A percentile compares a stretch with the other conserved stretches of the same genome.
Evolutionary conservation across 2,797 vertebrate genomes (phyloP).

Genomic region (Nyctibius grandis): DNA sequence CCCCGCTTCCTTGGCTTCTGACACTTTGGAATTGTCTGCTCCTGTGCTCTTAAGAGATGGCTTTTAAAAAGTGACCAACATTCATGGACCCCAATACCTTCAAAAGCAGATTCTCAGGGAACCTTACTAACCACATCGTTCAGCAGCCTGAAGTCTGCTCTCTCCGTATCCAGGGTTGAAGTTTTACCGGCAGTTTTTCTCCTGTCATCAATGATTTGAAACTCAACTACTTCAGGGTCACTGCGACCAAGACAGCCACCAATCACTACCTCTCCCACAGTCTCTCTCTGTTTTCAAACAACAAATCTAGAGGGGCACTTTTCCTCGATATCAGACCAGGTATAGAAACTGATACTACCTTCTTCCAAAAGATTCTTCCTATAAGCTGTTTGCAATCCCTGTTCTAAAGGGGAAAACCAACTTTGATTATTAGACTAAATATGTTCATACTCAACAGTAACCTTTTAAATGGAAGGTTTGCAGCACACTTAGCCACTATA

Average conservation of each 20-base stretch:
- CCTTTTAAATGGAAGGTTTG: neutral
- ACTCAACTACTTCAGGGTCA: neutral
- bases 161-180: neutral
- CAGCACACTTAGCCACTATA: neutral
- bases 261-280: accelerated
- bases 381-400: neutral
- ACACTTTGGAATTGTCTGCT: neutral
- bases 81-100: neutral
- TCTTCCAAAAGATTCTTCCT: neutral
- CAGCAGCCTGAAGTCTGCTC: accelerated
- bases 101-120: neutral
- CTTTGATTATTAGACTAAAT: neutral
- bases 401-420: neutral
- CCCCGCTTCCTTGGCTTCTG: neutral
- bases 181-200: neutral
- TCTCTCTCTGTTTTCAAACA: neutral
- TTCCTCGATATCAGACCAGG: neutral
- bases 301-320: neutral
- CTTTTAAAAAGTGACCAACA: neutral
- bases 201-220: accelerated
- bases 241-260: neutral
- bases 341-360: neutral
- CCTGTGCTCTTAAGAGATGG: neutral
- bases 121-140: neutral
- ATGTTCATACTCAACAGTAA: neutral